A percentile compares a stretch with the other conserved stretches of the same genome.
Evolutionary conservation across 2,113 vertebrate genomes (phyloP).

Genomic region (Ibidorhyncha struthersii): DNA sequence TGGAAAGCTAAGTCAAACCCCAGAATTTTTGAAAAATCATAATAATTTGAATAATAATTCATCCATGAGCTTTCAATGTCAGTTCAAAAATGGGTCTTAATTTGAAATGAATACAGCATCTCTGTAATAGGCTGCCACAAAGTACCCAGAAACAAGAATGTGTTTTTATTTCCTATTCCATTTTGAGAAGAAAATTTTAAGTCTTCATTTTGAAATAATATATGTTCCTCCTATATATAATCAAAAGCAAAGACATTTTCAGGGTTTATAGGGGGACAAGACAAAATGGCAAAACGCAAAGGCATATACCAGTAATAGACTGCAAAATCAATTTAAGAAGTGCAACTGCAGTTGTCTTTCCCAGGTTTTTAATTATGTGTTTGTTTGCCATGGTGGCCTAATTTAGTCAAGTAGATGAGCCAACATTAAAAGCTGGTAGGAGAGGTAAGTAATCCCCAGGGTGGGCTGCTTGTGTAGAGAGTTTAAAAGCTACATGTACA

Average conservation of each 20-base stretch:
- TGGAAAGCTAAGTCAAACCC: not conserved
- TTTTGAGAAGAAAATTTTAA: constrained; percentile 27
- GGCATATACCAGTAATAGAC: constrained; percentile 49
- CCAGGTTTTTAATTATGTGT: constrained; percentile 85
- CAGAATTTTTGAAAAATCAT: not conserved
- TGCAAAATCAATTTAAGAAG: constrained; percentile 79
- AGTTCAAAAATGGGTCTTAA: constrained; percentile 41
- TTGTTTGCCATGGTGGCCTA: constrained; percentile 84
- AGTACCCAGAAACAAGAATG: constrained; percentile 31
- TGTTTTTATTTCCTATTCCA: constrained; percentile 19
- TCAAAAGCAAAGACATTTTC: constrained; percentile 24
- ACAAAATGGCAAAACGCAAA: constrained; percentile 52
- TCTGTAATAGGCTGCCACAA: not conserved
- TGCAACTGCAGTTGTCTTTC: constrained; percentile 78
- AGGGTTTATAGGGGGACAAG: constrained; percentile 33
- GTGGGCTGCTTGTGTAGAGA: constrained; percentile 73
- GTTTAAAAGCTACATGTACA: constrained; percentile 80
- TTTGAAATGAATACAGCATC: constrained; percentile 21
- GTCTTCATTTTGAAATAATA: constrained; percentile 27
- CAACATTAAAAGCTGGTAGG: constrained; percentile 85
- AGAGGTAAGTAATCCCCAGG: constrained; percentile 87
- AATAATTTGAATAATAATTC: not conserved
- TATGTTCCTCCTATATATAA: not conserved
- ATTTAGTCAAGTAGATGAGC: constrained; percentile 85
- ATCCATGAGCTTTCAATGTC: constrained; percentile 2